Base-by-base conservation (phyloP, 2,797 vertebrate genomes). In the Tolypeutes matacus region DNA sequence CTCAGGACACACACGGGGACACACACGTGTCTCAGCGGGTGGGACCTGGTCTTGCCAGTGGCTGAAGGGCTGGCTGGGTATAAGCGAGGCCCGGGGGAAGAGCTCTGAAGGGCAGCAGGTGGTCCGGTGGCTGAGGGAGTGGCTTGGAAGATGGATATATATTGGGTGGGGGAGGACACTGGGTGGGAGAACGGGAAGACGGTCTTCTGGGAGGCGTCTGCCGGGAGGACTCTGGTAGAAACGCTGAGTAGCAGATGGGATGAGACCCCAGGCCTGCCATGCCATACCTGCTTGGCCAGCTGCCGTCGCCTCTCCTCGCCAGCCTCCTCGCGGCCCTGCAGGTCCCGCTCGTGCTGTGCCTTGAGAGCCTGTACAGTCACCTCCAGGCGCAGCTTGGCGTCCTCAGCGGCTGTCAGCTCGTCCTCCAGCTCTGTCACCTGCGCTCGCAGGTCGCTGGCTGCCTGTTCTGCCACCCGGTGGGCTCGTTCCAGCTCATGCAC, bases 371-470 rank as follows among this genome's bases (percentile, higher is more conserved):
- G 99, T 97, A 99, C 97, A 0, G 99, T 99, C 97, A 99, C 99
- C 97, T 99, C 99, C 97, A 99, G 98, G 96, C 99, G 98, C 95
- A 99, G 98, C 90, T 99, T 98, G 0, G 99, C 99, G 31, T 99
- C 99, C 97, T 99, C 99, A 0, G 99, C 99, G 25, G 99, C 99
- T 0, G 98, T 93, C 96, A 99, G 98, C 97, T 99, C 99, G 36
- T 99, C 99, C 96, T 99, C 99, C 91, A 99, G 98, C 95, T 99
- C 99, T 31, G 99, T 99, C 3, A 99, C 98, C 96, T 99, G 99
- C 5, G 98, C 97, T 1, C 98, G 98, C 81, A 99, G 98, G 93
- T 98, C 99, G 77, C 98, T 98, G 23, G 98, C 98, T 90, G 99
- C 99, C 42, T 99, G 98, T 67, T 99, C 99, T 23, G 99, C 98